Evolutionary conservation across 2,113 vertebrate genomes (phyloP), one percentile per base, ranked within the genome.

Genomic region (Nestor notabilis): DNA sequence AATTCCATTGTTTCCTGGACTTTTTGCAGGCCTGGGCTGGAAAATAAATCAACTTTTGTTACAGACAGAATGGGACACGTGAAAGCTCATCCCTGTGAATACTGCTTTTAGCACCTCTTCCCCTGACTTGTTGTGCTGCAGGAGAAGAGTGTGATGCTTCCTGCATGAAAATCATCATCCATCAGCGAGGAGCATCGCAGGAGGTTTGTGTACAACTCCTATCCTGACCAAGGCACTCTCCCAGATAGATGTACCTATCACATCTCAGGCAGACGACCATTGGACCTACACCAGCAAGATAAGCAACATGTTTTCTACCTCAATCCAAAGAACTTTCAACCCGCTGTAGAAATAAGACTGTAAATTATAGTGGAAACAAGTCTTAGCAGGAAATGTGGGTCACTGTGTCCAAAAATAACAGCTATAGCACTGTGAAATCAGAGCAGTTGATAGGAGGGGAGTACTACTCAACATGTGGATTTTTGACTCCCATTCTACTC

Each of bases 401-500:
- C 37, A 14, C 74, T 19, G 69, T 31, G 84, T 91, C 83, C 76
- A 96, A 89, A 89, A 95, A 87, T 61, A 87, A 93, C 72, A 97
- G 69, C 49, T 66, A 69, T 23, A 93, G 33, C 72, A n/a, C 53
- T 65, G 68, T 53, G 80, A 72, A 88, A 92, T 83, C 31, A 74
- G 74, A 93, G 71, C 17, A 61, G 31, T 19, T 83, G 76, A 69
- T 85, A 56, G 70, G 63, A 85, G 41, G 12, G 63, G 63, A 90
- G 37, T 50, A 15, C 41, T 79, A 37, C 29, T 65, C 0, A 0
- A 95, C 37, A 47, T 41, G 46, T 43, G 56, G 35, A 37, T 49
- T 86, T 86, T 77, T 70, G 33, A 83, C 78, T 90, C 55, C 60
- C 0, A 0, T 89, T 95, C 78, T 87, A 53, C 37, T 70, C 46